Evolutionary conservation across 2,797 vertebrate genomes (phyloP).

Genomic region (Oreortyx pictus): DNA sequence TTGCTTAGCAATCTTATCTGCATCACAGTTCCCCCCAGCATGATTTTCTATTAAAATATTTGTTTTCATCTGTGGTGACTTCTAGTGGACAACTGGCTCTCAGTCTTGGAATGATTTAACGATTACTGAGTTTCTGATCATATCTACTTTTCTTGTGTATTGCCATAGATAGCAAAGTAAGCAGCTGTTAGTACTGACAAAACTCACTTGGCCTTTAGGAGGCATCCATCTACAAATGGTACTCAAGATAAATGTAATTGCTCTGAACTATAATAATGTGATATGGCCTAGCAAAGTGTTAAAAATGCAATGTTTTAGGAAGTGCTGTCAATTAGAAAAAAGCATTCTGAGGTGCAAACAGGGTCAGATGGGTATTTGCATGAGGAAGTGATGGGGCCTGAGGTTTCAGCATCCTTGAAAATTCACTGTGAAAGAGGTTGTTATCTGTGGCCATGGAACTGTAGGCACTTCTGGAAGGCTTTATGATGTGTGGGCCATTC

Average conservation of each 20-base stretch:
- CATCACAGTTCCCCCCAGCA: not conserved
- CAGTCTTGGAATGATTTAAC: not conserved
- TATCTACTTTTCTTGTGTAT: not conserved
- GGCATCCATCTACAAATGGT: constrained; percentile 26
- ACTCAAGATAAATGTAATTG: not conserved
- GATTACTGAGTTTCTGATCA: not conserved
- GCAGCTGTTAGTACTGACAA: not conserved
- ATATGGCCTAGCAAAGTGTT: not conserved
- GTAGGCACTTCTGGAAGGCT: not conserved
- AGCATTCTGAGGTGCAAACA: not conserved
- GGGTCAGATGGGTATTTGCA: not conserved
- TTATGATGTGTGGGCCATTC: not conserved
- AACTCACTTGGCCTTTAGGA: constrained; percentile 8
- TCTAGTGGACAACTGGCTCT: not conserved
- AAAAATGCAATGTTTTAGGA: not conserved
- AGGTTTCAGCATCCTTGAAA: not conserved
- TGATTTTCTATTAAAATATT: not conserved
- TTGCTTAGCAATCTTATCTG: not conserved
- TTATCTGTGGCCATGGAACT: not conserved
- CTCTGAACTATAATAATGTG: not conserved
- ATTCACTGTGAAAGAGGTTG: not conserved
- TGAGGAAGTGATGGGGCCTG: not conserved
- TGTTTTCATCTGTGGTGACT: not conserved
- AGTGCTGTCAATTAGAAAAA: not conserved
- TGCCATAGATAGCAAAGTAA: not conserved